phyloP scores from a whole-genome alignment of 2,113 vertebrate genomes.

The Tachysurus vachellii region DNA sequence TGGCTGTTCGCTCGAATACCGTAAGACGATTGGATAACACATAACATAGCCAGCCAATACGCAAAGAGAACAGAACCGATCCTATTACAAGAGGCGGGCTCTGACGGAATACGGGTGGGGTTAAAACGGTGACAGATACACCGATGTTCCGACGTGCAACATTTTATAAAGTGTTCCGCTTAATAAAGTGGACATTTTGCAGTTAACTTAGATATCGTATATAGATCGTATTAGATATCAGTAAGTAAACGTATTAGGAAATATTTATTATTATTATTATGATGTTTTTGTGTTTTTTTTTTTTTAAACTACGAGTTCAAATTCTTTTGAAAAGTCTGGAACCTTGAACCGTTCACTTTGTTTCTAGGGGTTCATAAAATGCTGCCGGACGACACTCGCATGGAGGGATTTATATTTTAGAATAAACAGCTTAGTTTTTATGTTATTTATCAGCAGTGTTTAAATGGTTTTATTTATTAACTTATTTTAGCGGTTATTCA shows the following conservation, averaged over 20 bases:
- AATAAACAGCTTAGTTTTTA: neutral
- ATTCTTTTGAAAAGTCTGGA: neutral
- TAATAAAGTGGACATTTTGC: neutral
- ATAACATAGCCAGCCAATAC: neutral
- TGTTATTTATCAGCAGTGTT: neutral
- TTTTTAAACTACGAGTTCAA: neutral
- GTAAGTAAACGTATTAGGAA: neutral
- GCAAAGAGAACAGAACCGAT: neutral
- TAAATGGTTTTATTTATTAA: neutral
- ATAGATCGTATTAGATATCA: no score
- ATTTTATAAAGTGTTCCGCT: neutral
- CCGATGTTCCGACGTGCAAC: neutral
- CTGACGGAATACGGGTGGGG: neutral
- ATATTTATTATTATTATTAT: no score
- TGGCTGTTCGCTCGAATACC: neutral
- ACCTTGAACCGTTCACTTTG: neutral
- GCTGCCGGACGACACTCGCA: neutral
- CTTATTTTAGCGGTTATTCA: neutral
- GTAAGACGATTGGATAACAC: neutral
- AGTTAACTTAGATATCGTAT: neutral
- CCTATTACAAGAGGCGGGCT: neutral
- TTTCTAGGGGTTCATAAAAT: neutral
- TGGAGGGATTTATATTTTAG: neutral
- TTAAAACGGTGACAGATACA: neutral
- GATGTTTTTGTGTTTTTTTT: neutral